Base-by-base conservation (phyloP, 2,797 vertebrate genomes). In the Antennarius maculatus region DNA sequence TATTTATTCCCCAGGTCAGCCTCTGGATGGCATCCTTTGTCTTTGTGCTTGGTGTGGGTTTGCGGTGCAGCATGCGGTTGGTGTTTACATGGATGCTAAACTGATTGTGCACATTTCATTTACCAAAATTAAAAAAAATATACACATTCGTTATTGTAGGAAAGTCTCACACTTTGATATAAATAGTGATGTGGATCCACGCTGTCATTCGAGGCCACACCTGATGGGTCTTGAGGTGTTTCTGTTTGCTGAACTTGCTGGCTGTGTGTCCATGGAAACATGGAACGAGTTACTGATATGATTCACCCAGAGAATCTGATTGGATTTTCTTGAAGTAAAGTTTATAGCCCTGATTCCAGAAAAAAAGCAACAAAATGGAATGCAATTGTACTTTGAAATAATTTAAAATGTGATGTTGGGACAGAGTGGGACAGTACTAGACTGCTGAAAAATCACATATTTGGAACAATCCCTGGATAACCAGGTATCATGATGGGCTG, bases 11-110 rank as follows among this genome's bases (percentile, higher is more conserved):
- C 59, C 48, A 55, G 57, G 60, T 84, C 60, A 43, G 74, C 77
- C 75, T 82, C 70, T 83, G 52, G 79, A 49, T 81, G 81, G 74
- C 54, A 6, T 59, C 53, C 48, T 61, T 46, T 63, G 6, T 61
- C 50, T 49, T 41, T 62, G 31, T 43, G 1, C 29, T 72, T 59
- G 12, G 39, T 65, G 74, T 86, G 80, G 47, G 61, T 62, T 88
- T 91, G 86, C 79, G 23, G 84, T 88, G 85, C 63, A 73, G 71
- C 70, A 15, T 49, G 52, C 7, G 65, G 55, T 54, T 79, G 75
- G 47, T 71, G 59, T 43, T 69, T 76, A 12, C 71, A 1, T 34
- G 17, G 4, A 52, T 27, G 6, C 41, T 52, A 14, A 55, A 48
- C 3, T 17, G 29, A 65, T 58, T 6, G 1, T 29, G 31, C 15